Evolutionary conservation across 2,888 invertebrate species (phyloP).

Genomic region (Drosophila cracens): DNA sequence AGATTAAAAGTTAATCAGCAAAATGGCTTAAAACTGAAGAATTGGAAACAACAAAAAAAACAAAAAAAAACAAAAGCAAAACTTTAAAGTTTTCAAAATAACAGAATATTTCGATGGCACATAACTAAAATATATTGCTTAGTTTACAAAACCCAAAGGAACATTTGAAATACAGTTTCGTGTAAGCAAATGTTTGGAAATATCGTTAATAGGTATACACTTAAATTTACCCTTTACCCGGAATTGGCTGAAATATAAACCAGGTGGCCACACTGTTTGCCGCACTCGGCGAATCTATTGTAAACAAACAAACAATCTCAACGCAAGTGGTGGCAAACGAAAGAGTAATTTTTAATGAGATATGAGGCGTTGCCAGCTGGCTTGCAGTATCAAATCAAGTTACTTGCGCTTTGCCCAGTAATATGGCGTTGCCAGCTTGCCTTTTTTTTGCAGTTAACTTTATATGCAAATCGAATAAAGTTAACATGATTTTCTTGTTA

Average conservation of each 20-base stretch:
- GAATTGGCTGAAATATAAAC: neutral
- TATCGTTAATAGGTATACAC: neutral
- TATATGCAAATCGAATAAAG: neutral
- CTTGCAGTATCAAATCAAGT: neutral
- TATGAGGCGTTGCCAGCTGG: neutral
- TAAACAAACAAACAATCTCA: conserved; percentile 1
- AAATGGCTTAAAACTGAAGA: conserved; percentile 1
- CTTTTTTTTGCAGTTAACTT: neutral
- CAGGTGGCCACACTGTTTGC: neutral
- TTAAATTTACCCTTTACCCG: neutral
- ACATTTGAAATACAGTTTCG: neutral
- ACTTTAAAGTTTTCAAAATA: neutral
- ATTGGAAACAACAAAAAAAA: conserved; percentile 10
- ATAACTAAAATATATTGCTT: neutral
- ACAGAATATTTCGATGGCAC: neutral
- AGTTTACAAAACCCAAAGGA: neutral
- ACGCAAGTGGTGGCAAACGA: neutral
- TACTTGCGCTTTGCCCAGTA: neutral
- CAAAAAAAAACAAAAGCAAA: neutral
- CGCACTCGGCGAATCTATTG: neutral
- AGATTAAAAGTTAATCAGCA: neutral
- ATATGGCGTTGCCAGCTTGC: neutral
- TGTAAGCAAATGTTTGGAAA: neutral
- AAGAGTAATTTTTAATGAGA: neutral
- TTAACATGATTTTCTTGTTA: neutral